These are phyloP conservation scores for Lycophotia porphyrea DNA, from an alignment of 2,888 invertebrate genomes.

Conservation along the genomic window DNA sequence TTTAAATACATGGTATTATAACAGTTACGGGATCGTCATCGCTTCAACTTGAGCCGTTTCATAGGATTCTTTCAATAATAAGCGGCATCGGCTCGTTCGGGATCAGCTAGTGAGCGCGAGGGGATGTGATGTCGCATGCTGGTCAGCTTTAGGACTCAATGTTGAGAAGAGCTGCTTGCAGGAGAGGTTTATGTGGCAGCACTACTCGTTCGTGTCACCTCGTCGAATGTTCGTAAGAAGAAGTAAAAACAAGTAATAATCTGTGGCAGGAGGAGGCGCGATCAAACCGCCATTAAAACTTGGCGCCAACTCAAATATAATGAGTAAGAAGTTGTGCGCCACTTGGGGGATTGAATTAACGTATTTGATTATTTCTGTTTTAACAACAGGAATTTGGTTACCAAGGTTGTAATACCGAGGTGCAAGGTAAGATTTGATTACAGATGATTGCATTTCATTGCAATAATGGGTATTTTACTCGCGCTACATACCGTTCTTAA, in stretches of 20 bases:
- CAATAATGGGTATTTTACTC: not conserved
- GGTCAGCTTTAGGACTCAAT: not conserved
- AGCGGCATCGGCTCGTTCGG: not conserved
- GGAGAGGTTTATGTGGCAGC: not conserved
- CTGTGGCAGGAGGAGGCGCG: not conserved
- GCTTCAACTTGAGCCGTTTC: not conserved
- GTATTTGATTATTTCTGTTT: conserved; percentile 41
- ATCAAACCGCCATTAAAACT: conserved; percentile 57
- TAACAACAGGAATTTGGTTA: conserved; percentile 13
- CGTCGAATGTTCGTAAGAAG: not conserved
- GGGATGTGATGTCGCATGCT: no score
- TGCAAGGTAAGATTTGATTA: not conserved
- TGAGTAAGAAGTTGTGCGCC: conserved; percentile 41
- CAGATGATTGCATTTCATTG: not conserved
- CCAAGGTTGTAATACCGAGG: not conserved
- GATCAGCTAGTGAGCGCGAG: not conserved
- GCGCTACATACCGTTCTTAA: not conserved
- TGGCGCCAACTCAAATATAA: conserved; percentile 47
- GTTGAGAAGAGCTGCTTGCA: not conserved
- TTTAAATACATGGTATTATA: not conserved
- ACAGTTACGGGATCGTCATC: not conserved
- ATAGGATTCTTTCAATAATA: not conserved
- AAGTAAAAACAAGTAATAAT: conserved; percentile 13
- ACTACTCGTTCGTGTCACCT: not conserved
- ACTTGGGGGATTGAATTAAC: conserved; percentile 44